Evolutionary conservation across 2,113 vertebrate species (phyloP).

Genomic region (Halichoerus grypus): DNA sequence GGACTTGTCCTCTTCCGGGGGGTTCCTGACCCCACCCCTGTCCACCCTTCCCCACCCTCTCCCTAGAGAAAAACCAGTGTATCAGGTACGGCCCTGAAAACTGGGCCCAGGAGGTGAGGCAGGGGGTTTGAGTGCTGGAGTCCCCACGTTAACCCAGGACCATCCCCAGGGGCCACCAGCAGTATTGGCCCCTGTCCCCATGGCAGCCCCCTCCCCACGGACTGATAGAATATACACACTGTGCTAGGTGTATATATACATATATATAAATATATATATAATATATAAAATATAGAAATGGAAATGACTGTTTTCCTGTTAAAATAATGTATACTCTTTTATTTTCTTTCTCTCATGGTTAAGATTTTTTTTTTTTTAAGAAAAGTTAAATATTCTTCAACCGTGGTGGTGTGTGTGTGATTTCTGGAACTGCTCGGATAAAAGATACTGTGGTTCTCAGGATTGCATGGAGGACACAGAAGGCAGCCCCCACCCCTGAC

Average conservation of each 20-base stretch:
- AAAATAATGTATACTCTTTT: slow-evolving; percentile 78
- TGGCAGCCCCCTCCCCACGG: not conserved
- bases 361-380: slow-evolving; percentile 79
- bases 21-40: not conserved
- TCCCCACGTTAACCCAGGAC: not conserved
- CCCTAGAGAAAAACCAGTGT: slow-evolving; percentile 37
- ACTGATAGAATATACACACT: slow-evolving; percentile 77
- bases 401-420: slow-evolving; percentile 39
- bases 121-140: not conserved
- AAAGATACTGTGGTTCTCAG: not conserved
- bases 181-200: not conserved
- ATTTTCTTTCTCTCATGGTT: slow-evolving; percentile 81
- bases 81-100: slow-evolving; percentile 64
- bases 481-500: not conserved
- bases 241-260: slow-evolving; percentile 83
- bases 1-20: not conserved
- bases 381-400: slow-evolving; percentile 77
- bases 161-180: not conserved
- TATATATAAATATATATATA: slow-evolving; percentile 83
- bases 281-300: slow-evolving; percentile 84
- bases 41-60: not conserved
- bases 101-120: not conserved
- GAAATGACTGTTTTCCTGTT: slow-evolving; percentile 81
- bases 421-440: slow-evolving; percentile 41
- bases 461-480: not conserved